Percentiles rank a stretch among this genome's conserved stretches.
phyloP scores from a whole-genome alignment of 2,797 vertebrate genomes.

The Galago senegalensis region DNA sequence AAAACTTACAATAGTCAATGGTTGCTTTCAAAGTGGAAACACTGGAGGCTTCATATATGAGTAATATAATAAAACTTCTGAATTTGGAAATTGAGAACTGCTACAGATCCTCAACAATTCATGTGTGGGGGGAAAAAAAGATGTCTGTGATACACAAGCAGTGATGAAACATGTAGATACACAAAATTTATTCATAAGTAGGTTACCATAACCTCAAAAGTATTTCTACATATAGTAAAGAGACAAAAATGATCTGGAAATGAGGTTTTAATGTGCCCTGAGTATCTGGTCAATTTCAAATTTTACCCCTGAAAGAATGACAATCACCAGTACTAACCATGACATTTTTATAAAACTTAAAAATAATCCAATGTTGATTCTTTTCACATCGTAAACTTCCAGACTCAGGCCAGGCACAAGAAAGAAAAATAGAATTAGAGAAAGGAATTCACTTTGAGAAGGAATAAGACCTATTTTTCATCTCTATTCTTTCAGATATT shows the following conservation, averaged over 20 bases:
- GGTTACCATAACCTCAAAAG: background rate
- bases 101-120: background rate
- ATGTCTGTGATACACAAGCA: background rate
- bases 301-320: background rate
- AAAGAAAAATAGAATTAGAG: background rate
- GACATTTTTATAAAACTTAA: background rate
- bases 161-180: background rate
- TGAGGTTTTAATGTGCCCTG: background rate
- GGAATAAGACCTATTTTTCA: background rate
- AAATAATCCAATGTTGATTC: background rate
- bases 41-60: background rate
- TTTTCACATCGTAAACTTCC: constrained; percentile 23
- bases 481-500: background rate
- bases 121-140: background rate
- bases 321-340: background rate
- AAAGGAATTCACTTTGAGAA: background rate
- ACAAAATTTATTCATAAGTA: background rate
- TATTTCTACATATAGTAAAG: background rate
- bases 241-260: background rate
- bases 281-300: background rate
- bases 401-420: constrained; percentile 13
- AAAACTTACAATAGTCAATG: constrained; percentile 39
- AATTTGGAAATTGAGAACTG: constrained; percentile 49
- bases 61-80: background rate
- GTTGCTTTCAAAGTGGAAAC: constrained; percentile 37